Conservation (phyloP, 2,113 vertebrate species). For the Vidua chalybeata region DNA sequence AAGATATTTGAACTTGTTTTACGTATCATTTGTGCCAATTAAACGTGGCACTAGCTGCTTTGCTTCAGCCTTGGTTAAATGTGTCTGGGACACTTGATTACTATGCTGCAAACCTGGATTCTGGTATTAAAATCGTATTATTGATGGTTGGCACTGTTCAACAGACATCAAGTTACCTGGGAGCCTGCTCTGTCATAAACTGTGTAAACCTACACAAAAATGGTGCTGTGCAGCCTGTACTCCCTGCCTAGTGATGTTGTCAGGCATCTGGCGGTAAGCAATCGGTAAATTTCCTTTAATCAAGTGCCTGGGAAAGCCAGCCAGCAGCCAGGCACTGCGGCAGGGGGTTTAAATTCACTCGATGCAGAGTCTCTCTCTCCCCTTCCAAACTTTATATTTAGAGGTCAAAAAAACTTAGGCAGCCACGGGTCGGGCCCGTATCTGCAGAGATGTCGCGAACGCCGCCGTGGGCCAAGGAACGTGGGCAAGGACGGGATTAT, state of each 20-base stretch:
- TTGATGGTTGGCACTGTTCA: rapidly evolving
- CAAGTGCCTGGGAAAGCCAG: rapidly evolving
- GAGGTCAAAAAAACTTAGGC: neutral
- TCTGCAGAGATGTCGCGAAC: rapidly evolving
- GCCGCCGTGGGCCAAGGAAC: neutral
- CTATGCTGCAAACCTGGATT: neutral
- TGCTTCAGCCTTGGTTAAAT: neutral
- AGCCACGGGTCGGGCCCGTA: neutral
- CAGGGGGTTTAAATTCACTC: neutral
- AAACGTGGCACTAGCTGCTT: neutral
- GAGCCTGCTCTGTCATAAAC: neutral
- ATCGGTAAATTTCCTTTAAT: rapidly evolving
- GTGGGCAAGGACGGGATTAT: rapidly evolving
- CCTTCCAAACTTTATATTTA: neutral
- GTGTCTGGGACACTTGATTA: neutral
- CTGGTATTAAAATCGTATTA: rapidly evolving
- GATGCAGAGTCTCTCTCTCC: rapidly evolving
- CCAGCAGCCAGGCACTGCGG: rapidly evolving
- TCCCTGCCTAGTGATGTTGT: neutral
- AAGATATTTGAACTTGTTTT: neutral
- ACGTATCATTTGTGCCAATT: rapidly evolving
- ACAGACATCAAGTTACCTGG: neutral
- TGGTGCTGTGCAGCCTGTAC: rapidly evolving
- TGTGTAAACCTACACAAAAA: neutral
- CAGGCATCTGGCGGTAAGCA: too few relatives aligned